Conservation (phyloP, 1,140 invertebrate species). For the Drosophila athabasca region DNA sequence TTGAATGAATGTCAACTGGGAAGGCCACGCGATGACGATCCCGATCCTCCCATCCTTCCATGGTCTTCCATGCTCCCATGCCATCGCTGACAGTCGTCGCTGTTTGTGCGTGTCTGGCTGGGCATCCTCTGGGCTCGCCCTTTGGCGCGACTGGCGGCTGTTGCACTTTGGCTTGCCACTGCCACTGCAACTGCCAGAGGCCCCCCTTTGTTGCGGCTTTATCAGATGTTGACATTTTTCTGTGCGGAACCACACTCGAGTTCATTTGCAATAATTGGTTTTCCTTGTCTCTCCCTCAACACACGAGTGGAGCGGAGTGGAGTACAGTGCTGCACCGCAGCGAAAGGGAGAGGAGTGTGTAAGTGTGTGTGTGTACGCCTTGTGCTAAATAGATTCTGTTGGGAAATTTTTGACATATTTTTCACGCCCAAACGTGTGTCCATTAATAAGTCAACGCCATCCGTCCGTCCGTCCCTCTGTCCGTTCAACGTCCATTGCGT, state of each 20-base stretch:
- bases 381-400: constrained; percentile 48
- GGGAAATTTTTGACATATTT: constrained; percentile 70
- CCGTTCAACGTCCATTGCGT: constrained; percentile 5
- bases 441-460: constrained; percentile 23
- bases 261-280: constrained; percentile 83
- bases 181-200: background rate
- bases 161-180: constrained; percentile 69
- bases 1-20: too few species aligned
- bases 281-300: constrained; percentile 66
- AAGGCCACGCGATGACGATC: too few species aligned
- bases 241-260: constrained; percentile 78
- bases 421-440: constrained; percentile 35
- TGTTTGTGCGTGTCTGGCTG: too few species aligned
- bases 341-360: constrained; percentile 2
- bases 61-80: too few species aligned
- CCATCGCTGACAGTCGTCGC: too few species aligned
- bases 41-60: too few species aligned
- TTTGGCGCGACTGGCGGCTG: constrained; percentile 57
- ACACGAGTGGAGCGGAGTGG: background rate
- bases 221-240: constrained; percentile 81
- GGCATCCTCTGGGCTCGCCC: background rate
- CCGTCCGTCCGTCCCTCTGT: too few species aligned
- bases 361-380: constrained; percentile 2
- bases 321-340: background rate
- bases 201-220: constrained; percentile 63